Percentiles rank a stretch among this genome's conserved stretches.
phyloP scores from a whole-genome alignment of 2,797 vertebrate species.

The Ambastaia sidthimunki region DNA sequence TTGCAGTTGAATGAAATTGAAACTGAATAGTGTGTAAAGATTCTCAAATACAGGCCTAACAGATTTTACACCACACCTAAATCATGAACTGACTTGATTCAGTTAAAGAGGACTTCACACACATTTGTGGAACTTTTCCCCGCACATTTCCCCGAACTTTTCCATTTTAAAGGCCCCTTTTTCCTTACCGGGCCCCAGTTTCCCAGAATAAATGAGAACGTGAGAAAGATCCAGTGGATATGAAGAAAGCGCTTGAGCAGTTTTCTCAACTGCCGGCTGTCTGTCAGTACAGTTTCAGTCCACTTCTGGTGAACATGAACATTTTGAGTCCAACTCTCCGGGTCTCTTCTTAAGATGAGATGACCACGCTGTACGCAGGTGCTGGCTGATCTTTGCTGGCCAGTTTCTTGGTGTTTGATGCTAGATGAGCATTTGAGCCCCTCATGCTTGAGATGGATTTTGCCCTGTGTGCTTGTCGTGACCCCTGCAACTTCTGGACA shows the following conservation, averaged over 20 bases:
- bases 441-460: constrained; percentile 64
- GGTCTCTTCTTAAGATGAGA: constrained; percentile 51
- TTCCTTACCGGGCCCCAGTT: neutral
- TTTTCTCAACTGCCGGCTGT: neutral
- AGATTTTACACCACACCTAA: constrained; percentile 2
- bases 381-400: constrained; percentile 54
- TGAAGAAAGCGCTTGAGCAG: neutral
- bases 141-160: too few species aligned
- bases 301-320: neutral
- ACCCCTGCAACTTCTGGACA: neutral
- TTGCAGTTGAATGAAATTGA: neutral
- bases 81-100: constrained; percentile 16
- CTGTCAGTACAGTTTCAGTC: neutral
- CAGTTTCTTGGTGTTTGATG: constrained; percentile 51
- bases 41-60: neutral
- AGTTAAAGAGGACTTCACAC: neutral
- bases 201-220: constrained; percentile 5
- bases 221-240: constrained; percentile 30
- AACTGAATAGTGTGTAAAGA: neutral
- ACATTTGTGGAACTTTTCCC: too few species aligned
- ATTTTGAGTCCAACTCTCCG: neutral
- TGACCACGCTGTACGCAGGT: constrained; percentile 61
- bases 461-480: constrained; percentile 51
- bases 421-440: constrained; percentile 59
- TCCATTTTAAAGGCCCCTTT: neutral